Base-by-base conservation (phyloP, 2,797 vertebrate species). In the Jordanella pulchra region DNA sequence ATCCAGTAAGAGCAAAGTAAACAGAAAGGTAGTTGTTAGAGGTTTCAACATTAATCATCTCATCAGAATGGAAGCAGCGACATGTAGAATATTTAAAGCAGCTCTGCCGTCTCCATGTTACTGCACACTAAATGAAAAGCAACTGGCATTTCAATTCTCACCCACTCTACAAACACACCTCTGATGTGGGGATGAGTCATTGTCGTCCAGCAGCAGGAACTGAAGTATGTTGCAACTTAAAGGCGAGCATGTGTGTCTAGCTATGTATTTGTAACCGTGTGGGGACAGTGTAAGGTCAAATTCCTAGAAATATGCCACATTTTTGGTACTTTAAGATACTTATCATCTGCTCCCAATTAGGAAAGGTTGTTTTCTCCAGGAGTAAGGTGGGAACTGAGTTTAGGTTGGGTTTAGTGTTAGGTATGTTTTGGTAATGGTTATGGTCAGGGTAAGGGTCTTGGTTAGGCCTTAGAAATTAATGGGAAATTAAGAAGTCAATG, bases 131-230 rank as follows among this genome's bases (percentile, higher is more conserved):
- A 87, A 83, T 82, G 68, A 88, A 76, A 68, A 86, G 79, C 80
- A 86, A 84, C 75, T 85, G 81, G 76, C 80, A 82, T 86, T 89
- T 89, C 68, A 80, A 78, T 86, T 84, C 76, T 79, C 86, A 86
- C 83, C 87, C 86, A 82, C 85, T 86, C 80, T 81, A 83, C 78
- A 84, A 85, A 77, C 81, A 82, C 82, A 66, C 25, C 35, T 75
- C 55, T 65, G 75, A 84, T 78, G 84, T 79, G 72, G 64, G 54
- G 77, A 84, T 89, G 90, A 92, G 85, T 92, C 89, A 92, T 80
- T 77, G 77, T 74, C 69, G 32, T 84, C 82, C 74, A 75, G 61
- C 69, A 84, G 73, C 72, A 82, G 67, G 81, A 82, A 71, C 82
- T 76, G 75, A 79, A 78, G 63, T 76, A 23, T 58, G 60, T 66